Evolutionary conservation across 2,797 vertebrate species (phyloP).

Genomic region (Peromyscus eremicus): DNA sequence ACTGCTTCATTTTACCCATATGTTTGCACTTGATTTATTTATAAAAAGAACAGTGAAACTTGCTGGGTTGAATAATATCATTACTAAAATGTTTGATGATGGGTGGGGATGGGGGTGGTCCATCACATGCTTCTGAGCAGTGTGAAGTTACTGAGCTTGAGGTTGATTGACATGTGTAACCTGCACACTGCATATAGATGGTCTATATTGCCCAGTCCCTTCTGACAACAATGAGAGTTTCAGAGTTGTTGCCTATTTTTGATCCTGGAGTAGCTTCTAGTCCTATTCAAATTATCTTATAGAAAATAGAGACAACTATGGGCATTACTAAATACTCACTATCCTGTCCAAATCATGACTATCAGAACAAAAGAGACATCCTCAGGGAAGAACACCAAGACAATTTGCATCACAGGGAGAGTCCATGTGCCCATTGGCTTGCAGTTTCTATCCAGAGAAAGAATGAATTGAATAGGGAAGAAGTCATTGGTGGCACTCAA

Average conservation of each 20-base stretch:
- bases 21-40: constrained; percentile 36
- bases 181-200: too few relatives aligned
- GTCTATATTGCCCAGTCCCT: not conserved
- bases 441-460: not conserved
- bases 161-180: not conserved
- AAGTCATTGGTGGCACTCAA: not conserved
- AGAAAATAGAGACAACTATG: not conserved
- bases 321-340: not conserved
- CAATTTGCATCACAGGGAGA: not conserved
- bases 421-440: not conserved
- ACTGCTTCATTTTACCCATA: constrained; percentile 45
- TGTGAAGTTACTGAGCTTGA: constrained; percentile 1
- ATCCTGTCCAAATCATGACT: not conserved
- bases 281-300: not conserved
- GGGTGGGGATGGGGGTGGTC: not conserved
- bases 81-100: constrained; percentile 18
- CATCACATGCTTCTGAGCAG: not conserved
- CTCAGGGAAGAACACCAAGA: not conserved
- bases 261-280: not conserved
- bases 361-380: not conserved
- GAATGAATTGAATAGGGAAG: not conserved
- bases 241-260: not conserved
- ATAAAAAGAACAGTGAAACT: constrained; percentile 25
- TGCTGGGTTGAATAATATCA: not conserved
- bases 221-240: not conserved